phyloP scores from a whole-genome alignment of 2,113 vertebrate species.

The Caracal caracal region DNA sequence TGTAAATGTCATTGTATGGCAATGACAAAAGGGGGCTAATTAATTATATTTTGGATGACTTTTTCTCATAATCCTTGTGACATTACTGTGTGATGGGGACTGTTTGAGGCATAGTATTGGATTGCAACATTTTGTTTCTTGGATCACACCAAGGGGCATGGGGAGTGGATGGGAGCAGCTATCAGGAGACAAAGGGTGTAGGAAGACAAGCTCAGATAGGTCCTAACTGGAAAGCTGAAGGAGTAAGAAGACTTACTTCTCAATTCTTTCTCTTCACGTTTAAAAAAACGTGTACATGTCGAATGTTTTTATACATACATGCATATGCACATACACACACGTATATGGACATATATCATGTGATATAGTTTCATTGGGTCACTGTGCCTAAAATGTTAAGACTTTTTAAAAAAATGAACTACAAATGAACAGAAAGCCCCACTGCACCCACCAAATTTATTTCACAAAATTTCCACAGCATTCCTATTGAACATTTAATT shows the following conservation, averaged over 20 bases:
- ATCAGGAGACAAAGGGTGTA: not conserved
- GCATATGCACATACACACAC: too few relatives aligned
- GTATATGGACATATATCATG: accelerated
- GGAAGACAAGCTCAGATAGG: not conserved
- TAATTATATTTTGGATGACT: not conserved
- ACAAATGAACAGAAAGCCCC: not conserved
- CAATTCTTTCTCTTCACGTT: not conserved
- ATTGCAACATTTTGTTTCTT: not conserved
- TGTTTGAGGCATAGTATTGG: not conserved
- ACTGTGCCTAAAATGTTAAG: not conserved
- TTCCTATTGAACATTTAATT: not conserved
- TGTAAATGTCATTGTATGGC: not conserved
- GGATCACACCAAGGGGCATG: not conserved
- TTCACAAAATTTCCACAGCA: not conserved
- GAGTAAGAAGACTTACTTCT: not conserved
- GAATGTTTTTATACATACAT: not conserved
- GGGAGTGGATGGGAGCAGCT: not conserved
- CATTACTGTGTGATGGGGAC: not conserved
- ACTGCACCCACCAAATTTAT: not conserved
- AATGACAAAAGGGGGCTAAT: not conserved
- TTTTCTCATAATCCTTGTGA: not conserved
- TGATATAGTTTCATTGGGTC: not conserved
- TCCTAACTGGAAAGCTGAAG: not conserved
- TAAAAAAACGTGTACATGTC: not conserved
- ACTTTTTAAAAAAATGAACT: not conserved